These are phyloP conservation scores for Macrophya annulata DNA, from an alignment of 2,888 invertebrate genomes.

Conservation along the genomic window DNA sequence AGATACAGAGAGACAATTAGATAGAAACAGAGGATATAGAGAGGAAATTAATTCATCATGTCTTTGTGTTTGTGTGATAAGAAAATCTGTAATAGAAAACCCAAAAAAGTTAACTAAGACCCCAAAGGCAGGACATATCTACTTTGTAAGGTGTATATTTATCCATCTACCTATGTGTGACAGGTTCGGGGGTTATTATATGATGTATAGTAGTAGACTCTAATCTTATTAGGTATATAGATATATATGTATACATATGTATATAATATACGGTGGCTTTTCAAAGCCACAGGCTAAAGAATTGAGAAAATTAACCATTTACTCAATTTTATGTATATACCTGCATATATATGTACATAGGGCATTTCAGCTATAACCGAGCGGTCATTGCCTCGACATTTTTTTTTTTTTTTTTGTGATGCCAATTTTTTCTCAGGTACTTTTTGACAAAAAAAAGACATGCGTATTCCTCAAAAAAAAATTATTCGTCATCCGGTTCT, in stretches of 20 bases:
- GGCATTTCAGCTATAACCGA: too few relatives aligned
- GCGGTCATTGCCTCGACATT: too few relatives aligned
- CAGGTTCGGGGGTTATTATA: neutral
- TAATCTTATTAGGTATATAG: neutral
- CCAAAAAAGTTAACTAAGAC: neutral
- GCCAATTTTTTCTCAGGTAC: too few relatives aligned
- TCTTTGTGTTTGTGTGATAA: neutral
- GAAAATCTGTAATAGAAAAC: neutral
- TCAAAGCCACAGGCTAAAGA: neutral
- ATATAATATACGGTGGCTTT: neutral
- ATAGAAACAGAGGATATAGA: neutral
- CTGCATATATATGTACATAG: too few relatives aligned
- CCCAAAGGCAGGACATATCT: neutral
- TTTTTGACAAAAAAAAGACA: too few relatives aligned
- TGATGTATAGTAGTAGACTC: neutral
- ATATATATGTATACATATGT: neutral
- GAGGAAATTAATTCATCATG: slow-evolving; percentile 55
- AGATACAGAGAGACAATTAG: slow-evolving; percentile 43
- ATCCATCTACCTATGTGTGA: slow-evolving; percentile 9
- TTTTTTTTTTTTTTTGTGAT: too few relatives aligned
- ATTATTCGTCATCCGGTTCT: too few relatives aligned
- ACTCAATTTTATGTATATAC: neutral
- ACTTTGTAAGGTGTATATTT: neutral
- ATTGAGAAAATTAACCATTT: neutral
- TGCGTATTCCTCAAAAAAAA: too few relatives aligned